Conservation (phyloP, 2,888 invertebrate genomes). For the Leucophenga montana region DNA sequence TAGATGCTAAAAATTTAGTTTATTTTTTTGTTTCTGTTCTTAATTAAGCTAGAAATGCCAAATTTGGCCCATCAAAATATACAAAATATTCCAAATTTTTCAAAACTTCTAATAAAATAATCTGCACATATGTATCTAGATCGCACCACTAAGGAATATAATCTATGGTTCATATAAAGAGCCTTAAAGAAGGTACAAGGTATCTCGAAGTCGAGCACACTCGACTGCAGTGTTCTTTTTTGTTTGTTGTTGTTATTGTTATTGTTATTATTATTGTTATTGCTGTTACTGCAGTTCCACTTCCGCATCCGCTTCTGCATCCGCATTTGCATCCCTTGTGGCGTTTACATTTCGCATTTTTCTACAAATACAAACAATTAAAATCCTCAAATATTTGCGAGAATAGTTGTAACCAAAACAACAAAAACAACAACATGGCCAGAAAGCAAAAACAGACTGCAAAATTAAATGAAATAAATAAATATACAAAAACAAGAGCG, state of each 20-base stretch:
- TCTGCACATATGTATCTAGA: too few species aligned
- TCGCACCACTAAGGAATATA: too few species aligned
- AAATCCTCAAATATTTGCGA: conserved; percentile 64
- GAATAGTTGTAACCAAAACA: conserved; percentile 42
- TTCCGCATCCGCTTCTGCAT: conserved; percentile 14
- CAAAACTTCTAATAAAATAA: too few species aligned
- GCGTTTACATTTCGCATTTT: conserved; percentile 12
- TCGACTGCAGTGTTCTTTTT: conserved; percentile 15
- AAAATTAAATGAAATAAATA: not conserved
- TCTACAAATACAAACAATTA: conserved; percentile 61
- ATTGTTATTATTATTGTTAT: conserved; percentile 13
- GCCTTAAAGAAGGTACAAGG: too few species aligned
- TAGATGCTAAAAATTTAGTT: too few species aligned
- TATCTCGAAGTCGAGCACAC: too few species aligned
- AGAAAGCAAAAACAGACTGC: conserved; percentile 1
- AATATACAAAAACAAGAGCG: not conserved
- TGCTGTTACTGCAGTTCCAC: conserved; percentile 19
- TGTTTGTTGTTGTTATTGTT: not conserved
- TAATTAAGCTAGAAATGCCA: too few species aligned
- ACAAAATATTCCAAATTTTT: too few species aligned
- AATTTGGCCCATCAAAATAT: too few species aligned
- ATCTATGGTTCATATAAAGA: too few species aligned
- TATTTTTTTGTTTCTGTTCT: too few species aligned
- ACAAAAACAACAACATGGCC: conserved; percentile 13
- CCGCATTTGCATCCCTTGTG: conserved; percentile 29